A percentile compares a stretch with the other conserved stretches of the same genome.
Conservation (phyloP, 2,888 invertebrate species). For the Melinopterus prodromus region DNA sequence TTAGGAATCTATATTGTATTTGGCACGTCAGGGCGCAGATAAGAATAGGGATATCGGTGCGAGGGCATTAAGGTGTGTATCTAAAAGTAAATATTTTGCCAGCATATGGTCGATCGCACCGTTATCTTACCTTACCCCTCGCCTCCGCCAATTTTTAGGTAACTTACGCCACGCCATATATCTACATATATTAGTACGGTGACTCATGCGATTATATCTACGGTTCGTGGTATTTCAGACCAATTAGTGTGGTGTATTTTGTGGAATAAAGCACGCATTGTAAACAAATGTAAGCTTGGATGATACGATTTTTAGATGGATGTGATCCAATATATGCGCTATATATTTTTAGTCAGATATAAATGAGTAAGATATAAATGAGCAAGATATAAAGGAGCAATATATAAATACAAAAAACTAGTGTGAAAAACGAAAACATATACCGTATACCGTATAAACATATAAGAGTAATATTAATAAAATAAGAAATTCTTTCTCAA, state of each 20-base stretch:
- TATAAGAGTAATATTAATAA: too few species aligned
- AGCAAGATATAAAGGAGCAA: too few species aligned
- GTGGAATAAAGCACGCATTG: not conserved
- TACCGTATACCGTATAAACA: too few species aligned
- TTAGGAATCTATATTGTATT: slow-evolving; percentile 47
- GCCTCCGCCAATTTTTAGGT: not conserved
- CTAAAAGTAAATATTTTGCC: slow-evolving; percentile 50
- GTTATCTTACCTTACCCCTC: slow-evolving; percentile 44
- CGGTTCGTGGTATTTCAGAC: not conserved
- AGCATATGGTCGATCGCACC: slow-evolving; percentile 50
- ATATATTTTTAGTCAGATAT: too few species aligned
- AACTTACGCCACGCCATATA: not conserved
- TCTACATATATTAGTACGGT: not conserved
- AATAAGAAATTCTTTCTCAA: too few species aligned
- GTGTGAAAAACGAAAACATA: too few species aligned
- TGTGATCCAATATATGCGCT: too few species aligned
- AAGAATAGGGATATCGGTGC: slow-evolving; percentile 44
- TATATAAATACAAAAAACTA: too few species aligned
- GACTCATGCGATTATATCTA: not conserved
- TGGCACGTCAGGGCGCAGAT: slow-evolving; percentile 45
- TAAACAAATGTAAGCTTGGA: not conserved
- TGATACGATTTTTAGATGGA: too few species aligned
- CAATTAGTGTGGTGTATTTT: not conserved
- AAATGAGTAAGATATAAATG: too few species aligned
- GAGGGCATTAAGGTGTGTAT: slow-evolving; percentile 49